Evolutionary conservation across 92 coral and sea anemone genomes (phyloP).

Genomic region (Micromussa lordhowensis): DNA sequence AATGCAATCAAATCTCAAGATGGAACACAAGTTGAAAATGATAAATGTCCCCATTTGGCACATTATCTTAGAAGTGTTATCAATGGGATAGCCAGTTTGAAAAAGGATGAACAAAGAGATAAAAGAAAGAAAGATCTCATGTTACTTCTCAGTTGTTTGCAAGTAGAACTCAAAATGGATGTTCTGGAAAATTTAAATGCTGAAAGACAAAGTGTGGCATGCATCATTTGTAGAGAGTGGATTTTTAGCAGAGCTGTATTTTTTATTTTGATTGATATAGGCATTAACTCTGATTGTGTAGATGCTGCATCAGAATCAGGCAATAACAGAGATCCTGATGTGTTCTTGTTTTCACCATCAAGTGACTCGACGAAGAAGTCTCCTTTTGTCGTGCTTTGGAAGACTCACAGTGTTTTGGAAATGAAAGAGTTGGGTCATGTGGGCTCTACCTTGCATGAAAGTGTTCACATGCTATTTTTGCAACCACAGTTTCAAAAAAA

Average conservation of each 20-base stretch:
- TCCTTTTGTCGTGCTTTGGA: neutral
- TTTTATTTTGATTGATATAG: neutral
- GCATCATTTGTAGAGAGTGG: neutral
- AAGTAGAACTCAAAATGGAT: neutral
- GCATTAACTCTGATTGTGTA: neutral
- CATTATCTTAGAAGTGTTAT: neutral
- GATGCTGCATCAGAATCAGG: neutral
- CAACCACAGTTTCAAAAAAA: constrained; percentile 22
- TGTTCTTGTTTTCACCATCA: neutral
- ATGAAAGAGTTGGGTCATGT: neutral
- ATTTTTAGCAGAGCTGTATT: neutral
- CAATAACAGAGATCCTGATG: neutral
- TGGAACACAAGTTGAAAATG: neutral
- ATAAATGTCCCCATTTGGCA: neutral
- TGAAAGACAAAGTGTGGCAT: neutral
- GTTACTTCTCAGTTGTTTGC: neutral
- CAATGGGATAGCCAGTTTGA: neutral
- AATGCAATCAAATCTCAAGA: neutral
- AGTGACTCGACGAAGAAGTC: neutral
- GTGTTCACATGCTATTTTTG: constrained; percentile 17
- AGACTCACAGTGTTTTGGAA: neutral
- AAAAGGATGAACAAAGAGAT: neutral
- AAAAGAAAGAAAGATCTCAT: neutral
- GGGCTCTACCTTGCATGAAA: neutral
- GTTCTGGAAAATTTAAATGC: neutral